Evolutionary conservation across 1,140 invertebrate genomes (phyloP).

Genomic region (Papilio aristodemus): DNA sequence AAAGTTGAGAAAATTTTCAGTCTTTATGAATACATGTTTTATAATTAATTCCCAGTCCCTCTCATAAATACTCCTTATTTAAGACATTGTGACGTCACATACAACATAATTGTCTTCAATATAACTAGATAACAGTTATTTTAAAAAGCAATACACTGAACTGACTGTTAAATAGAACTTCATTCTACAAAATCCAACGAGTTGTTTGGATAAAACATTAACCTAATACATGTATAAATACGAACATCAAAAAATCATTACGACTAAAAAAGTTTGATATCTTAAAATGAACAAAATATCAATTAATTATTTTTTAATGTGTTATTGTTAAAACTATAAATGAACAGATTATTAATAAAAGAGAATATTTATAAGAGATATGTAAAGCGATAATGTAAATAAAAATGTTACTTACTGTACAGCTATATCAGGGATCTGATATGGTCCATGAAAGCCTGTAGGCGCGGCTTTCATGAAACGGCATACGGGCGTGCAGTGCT

Average conservation of each 20-base stretch:
- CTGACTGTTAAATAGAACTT: no score
- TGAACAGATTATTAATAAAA: conserved; percentile 15
- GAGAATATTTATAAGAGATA: not conserved
- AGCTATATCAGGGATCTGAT: conserved; percentile 73
- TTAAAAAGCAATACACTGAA: no score
- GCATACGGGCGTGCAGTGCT: conserved; percentile 79
- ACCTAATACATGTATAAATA: not conserved
- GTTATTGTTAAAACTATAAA: conserved; percentile 4
- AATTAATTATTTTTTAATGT: conserved; percentile 10
- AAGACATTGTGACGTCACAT: no score
- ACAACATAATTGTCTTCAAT: no score
- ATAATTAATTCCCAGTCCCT: no score
- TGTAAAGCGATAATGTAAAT: not conserved
- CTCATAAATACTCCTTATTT: no score
- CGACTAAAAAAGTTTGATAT: not conserved
- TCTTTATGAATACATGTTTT: no score
- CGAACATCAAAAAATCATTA: not conserved
- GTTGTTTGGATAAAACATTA: no score
- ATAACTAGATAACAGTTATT: no score
- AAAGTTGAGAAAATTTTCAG: not conserved
- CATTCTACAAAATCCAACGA: no score
- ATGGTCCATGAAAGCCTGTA: conserved; percentile 60
- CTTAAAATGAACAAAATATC: not conserved
- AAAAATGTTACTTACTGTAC: conserved; percentile 71
- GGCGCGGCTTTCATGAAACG: conserved; percentile 77